A percentile compares a stretch with the other conserved stretches of the same genome.
Evolutionary conservation across 2,888 invertebrate species (phyloP).

Genomic region (Slavum lentiscoides): DNA sequence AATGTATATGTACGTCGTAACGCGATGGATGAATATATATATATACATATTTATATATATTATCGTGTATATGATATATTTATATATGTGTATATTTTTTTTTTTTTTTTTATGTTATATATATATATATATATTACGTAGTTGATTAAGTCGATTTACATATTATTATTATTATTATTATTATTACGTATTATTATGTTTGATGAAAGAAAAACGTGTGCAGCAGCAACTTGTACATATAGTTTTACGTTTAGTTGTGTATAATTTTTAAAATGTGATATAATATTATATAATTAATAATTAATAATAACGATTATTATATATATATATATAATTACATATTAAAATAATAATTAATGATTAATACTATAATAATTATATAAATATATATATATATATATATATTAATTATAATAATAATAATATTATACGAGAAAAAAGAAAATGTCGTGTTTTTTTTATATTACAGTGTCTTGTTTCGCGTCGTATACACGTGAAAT

Average conservation of each 20-base stretch:
- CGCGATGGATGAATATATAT: neutral
- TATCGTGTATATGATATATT: no score
- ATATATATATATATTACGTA: constrained; percentile 8
- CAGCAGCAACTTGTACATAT: constrained; percentile 32
- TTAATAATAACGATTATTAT: constrained; percentile 25
- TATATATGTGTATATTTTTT: neutral
- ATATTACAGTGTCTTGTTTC: neutral
- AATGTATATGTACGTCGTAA: neutral
- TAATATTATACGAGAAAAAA: constrained; percentile 34
- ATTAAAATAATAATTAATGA: constrained; percentile 39
- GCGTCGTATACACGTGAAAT: neutral
- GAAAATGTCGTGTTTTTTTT: constrained; percentile 5
- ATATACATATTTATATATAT: constrained; percentile 1
- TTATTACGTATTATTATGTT: neutral
- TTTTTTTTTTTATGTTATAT: constrained; percentile 31
- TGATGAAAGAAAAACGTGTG: constrained; percentile 24
- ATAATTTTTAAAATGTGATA: constrained; percentile 51
- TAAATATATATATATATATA: neutral
- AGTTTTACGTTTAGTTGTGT: constrained; percentile 36
- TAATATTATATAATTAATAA: constrained; percentile 40
- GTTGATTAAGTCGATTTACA: constrained; percentile 40
- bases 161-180: neutral
- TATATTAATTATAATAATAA: constrained; percentile 32
- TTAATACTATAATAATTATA: constrained; percentile 41
- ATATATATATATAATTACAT: constrained; percentile 19